Evolutionary conservation across 1,140 invertebrate genomes (phyloP).

Genomic region (Acyrthosiphon pisum): DNA sequence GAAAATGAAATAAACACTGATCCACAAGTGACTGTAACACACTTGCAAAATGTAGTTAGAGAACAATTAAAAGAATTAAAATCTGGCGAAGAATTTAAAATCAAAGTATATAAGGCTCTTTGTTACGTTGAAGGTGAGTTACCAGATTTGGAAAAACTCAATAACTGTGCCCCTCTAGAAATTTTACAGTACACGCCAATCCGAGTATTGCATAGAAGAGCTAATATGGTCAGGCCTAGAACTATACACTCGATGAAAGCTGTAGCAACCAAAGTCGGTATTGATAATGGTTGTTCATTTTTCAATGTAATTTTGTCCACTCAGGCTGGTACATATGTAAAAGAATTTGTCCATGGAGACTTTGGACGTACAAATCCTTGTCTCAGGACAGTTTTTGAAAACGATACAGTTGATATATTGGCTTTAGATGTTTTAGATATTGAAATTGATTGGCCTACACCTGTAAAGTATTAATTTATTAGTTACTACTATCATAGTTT

Average conservation of each 20-base stretch:
- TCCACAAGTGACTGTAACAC: conserved; percentile 68
- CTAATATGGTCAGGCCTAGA: conserved; percentile 71
- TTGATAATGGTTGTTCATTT: conserved; percentile 55
- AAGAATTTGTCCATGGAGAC: conserved; percentile 97
- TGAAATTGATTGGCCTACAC: conserved; percentile 41
- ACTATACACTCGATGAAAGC: conserved; percentile 72
- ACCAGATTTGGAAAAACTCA: conserved; percentile 67
- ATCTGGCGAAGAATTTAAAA: conserved; percentile 84
- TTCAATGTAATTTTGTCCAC: conserved; percentile 74
- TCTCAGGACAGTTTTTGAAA: conserved; percentile 68
- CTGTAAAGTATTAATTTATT: conserved; percentile 37
- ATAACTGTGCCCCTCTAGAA: conserved; percentile 64
- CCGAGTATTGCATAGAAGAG: conserved; percentile 82
- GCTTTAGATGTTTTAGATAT: conserved; percentile 69
- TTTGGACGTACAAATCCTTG: conserved; percentile 85
- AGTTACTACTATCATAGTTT: neutral
- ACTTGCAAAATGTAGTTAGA: conserved; percentile 71
- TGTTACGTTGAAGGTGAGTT: conserved; percentile 69
- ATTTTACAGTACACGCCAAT: conserved; percentile 82
- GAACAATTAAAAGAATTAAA: conserved; percentile 74
- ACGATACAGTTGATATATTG: conserved; percentile 69
- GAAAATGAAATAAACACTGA: conserved; percentile 71
- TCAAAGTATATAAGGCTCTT: conserved; percentile 82
- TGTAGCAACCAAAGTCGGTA: conserved; percentile 16
- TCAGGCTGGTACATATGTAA: conserved; percentile 95